Base-by-base conservation (phyloP, 2,113 vertebrate genomes). In the Dunckerocampus dactyliophorus region DNA sequence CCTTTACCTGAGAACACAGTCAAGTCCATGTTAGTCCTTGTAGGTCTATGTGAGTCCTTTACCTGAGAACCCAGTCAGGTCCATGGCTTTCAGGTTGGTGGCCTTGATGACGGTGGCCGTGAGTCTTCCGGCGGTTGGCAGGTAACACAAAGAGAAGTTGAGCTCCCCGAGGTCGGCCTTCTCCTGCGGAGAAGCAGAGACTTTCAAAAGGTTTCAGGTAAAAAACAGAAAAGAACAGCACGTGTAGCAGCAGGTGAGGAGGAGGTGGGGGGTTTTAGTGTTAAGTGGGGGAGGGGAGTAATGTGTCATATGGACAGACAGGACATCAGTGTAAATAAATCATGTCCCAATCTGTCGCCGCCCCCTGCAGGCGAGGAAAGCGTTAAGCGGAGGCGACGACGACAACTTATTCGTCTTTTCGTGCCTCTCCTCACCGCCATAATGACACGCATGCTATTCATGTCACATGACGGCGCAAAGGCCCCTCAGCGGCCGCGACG, bases 11-110 rank as follows among this genome's bases (percentile, higher is more conserved):
- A 58, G 43, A 55, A 61, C 47, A n/a, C 57, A 43, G 39, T 63
- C 50, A 59, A 8, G 11, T 8, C 19, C 20, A 37, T 6, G 19
- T 54, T n/a, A 59, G 20, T 19, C n/a, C 16, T 37, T 22, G 47
- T 43, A 66, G 28, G 51, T 68, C 43, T 57, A 62, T 46, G 47
- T 79, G 65, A 64, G 56, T 75, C 47, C 51, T 54, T 67, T 75
- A 92, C 95, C 95, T 71, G 94, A 96, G 90, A 94, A 95, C 74
- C 94, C 94, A 0, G 94, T 96, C 72, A 96, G 90, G 84, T 96
- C 95, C 95, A 95, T 96, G 69, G 95, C 95, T 91, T 96, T 96
- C 80, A 96, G 91, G 89, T 96, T 96, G 71, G 93, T 92, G 84
- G 94, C 95, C 88, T 95, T 96, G 79, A 96, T 96, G 82, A 96